Base-by-base conservation (phyloP, 2,797 vertebrate species). In the Sitta carolinensis region DNA sequence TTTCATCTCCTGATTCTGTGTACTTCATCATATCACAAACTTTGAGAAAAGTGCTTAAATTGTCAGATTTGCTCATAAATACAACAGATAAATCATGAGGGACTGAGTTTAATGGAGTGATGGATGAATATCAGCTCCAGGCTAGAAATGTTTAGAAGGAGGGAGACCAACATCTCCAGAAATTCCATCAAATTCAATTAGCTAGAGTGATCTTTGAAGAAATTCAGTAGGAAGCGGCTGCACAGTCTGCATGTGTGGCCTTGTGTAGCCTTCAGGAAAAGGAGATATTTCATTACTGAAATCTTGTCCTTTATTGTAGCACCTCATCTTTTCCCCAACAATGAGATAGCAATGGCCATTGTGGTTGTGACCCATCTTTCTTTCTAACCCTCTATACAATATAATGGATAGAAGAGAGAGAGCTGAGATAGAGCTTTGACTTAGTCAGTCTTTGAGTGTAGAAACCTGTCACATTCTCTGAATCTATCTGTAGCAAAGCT, bases 21-120 rank as follows among this genome's bases (percentile, higher is more conserved):
- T 86, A 55, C 12, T 7, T 79, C 74, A 57, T 69, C 3, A 43
- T 78, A 66, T 27, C 34, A 57, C 54, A 70, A 64, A 92, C 29
- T 89, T 91, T 30, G 22, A 81, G 48, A 55, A 40, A 87, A 85
- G 54, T 59, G 30, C 50, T 83, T 61, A 52, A 70, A 51, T 61
- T 90, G 59, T 88, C 91, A 84, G 29, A 88, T 90, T 91, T 78
- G 17, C 34, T 92, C 21, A 66, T 69, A 80, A 83, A 83, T 75
- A 38, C 59, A 89, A 59, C 19, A 52, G 26, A 66, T 29, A 89
- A 69, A 73, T 78, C 84, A 58, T 3, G 26, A 91, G 8, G 12
- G 54, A 62, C 32, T 27, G 57, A 79, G 23, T 73, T 88, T 86
- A 84, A 88, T 57, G 40, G 52, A 77, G 38, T 61, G n/a, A 68